Conservation (phyloP, 2,888 invertebrate species). For the Hirtodrosophila trivittata region DNA sequence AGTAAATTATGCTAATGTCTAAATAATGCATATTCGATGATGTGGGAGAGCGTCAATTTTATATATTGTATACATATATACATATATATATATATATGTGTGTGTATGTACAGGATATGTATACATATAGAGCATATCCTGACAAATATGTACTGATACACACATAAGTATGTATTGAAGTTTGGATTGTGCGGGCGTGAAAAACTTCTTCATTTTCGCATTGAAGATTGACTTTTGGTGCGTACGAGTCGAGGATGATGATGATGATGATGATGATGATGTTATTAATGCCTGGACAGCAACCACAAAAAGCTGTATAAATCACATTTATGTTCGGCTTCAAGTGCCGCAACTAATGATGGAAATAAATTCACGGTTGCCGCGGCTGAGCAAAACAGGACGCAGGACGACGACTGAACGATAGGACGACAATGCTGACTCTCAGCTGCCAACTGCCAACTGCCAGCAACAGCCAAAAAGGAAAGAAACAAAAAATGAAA, state of each 20-base stretch:
- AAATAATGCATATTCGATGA: slow-evolving; percentile 82
- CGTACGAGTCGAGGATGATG: slow-evolving; percentile 21
- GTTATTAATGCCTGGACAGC: slow-evolving; percentile 36
- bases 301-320: slow-evolving; percentile 59
- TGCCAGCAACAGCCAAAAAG: slow-evolving; percentile 57
- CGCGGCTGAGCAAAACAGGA: slow-evolving; percentile 18
- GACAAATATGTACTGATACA: no score
- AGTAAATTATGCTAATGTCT: slow-evolving; percentile 83
- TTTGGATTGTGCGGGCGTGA: slow-evolving; percentile 4
- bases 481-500: not conserved
- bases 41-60: slow-evolving; percentile 47
- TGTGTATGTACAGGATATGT: not conserved
- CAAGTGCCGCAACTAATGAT: slow-evolving; percentile 81
- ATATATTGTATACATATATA: slow-evolving; percentile 5
- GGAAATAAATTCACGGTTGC: slow-evolving; percentile 79
- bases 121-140: no score
- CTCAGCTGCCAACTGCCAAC: slow-evolving; percentile 65
- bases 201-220: slow-evolving; percentile 23
- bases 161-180: not conserved
- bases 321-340: slow-evolving; percentile 74
- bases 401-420: not conserved
- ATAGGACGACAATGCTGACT: slow-evolving; percentile 62
- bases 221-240: slow-evolving; percentile 49
- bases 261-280: slow-evolving; percentile 9
- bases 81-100: slow-evolving; percentile 10